These are phyloP conservation scores for Deroplatys truncata DNA, from an alignment of 2,888 invertebrate genomes.

Conservation along the genomic window DNA sequence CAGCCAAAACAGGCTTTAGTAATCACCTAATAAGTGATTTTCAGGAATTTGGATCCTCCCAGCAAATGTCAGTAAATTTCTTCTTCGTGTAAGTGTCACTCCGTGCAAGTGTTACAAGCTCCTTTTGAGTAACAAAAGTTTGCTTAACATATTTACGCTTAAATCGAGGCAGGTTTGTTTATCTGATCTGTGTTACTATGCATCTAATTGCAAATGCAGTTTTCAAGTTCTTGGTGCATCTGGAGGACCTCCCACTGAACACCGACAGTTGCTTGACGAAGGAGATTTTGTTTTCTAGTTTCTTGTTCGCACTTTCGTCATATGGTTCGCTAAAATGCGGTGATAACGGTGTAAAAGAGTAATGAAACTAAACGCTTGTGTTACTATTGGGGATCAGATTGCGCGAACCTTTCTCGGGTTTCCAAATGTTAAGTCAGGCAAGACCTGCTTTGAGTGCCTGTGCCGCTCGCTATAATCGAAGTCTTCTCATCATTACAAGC, in stretches of 20 bases:
- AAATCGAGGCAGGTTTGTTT: too few relatives aligned
- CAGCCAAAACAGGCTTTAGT: too few relatives aligned
- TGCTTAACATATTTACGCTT: too few relatives aligned
- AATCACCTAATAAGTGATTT: too few relatives aligned
- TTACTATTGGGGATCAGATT: not conserved
- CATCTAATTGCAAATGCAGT: too few relatives aligned
- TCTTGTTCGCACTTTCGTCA: not conserved
- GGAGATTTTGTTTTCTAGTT: not conserved
- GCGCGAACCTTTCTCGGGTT: not conserved
- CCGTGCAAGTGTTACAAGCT: too few relatives aligned
- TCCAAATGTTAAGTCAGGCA: not conserved
- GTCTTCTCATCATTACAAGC: not conserved
- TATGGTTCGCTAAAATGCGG: not conserved
- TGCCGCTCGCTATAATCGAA: not conserved
- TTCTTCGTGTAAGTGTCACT: too few relatives aligned
- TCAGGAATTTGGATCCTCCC: too few relatives aligned
- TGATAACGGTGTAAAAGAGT: not conserved
- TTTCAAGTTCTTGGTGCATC: too few relatives aligned
- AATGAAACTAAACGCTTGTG: not conserved
- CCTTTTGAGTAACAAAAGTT: too few relatives aligned
- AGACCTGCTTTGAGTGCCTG: not conserved
- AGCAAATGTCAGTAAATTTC: too few relatives aligned
- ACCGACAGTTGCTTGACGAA: not conserved
- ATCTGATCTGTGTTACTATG: too few relatives aligned
- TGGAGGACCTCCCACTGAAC: not conserved